Evolutionary conservation across 2,888 invertebrate species (phyloP).

Genomic region (Leptopilina myrica): DNA sequence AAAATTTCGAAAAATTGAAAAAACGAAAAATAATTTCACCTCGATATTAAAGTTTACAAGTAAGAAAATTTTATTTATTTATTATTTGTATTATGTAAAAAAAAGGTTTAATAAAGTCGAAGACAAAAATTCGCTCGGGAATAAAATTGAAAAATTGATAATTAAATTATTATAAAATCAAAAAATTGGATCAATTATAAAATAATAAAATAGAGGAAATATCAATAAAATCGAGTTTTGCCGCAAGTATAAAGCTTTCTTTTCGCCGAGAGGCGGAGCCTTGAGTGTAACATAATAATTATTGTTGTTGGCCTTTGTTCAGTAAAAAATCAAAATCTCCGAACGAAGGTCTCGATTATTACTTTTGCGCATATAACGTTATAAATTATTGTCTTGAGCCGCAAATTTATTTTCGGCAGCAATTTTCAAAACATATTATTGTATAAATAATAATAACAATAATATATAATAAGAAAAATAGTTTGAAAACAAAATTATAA

Average conservation of each 20-base stretch:
- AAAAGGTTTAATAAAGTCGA: no score
- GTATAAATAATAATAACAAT: background rate
- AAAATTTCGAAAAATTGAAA: no score
- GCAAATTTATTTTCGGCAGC: constrained; percentile 5
- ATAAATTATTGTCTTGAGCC: background rate
- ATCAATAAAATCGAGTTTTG: constrained; percentile 7
- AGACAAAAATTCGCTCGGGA: no score
- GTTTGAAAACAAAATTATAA: background rate
- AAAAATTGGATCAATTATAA: background rate
- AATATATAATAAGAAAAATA: background rate
- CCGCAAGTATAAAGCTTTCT: constrained; percentile 12
- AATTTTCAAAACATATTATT: background rate
- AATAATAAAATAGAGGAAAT: background rate
- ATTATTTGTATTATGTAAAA: no score
- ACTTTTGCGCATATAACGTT: constrained; percentile 16
- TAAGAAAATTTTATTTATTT: no score
- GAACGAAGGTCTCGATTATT: constrained; percentile 33
- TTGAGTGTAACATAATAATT: constrained; percentile 29
- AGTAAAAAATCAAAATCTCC: constrained; percentile 37
- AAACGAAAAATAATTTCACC: no score
- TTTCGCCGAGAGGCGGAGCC: constrained; percentile 27
- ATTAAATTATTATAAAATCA: no score
- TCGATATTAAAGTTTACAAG: no score
- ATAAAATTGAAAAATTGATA: no score
- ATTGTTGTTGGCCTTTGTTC: constrained; percentile 31